Evolutionary conservation across 2,888 invertebrate species (phyloP), one percentile per base, ranked within the genome.

Genomic region (Vesta saturnalis): DNA sequence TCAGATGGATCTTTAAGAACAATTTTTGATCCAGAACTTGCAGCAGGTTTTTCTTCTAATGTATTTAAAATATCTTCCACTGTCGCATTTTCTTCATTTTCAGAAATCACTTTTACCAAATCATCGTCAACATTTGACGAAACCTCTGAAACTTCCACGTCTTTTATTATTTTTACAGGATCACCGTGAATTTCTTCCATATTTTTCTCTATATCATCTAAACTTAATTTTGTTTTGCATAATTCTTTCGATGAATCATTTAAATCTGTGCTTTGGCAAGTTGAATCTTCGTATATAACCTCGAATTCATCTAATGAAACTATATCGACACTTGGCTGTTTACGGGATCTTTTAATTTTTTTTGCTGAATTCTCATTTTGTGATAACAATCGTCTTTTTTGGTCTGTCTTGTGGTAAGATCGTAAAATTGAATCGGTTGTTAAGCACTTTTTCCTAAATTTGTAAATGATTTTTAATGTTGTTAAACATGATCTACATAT

Each of bases 401-500:
- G 43, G 14, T 14, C 14, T n/a, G n/a, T n/a, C 18, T 15, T 22
- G 18, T n/a, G 30, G 8, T 39, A 43, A 0, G 10, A 15, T 21
- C 52, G 16, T 35, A 59, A 59, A 18, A 43, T 69, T 52, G 18
- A 49, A 52, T 80, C 77, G 18, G 74, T 77, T 14, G 63, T 49
- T 12, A 82, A 49, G 60, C 81, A 81, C 59, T 72, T 73, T 16
- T 72, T 73, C 55, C 80, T 71, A 71, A 82, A 81, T 56, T 78
- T 76, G 55, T 79, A 76, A 43, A 77, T 78, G n/a, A 72, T 64
- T 49, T 72, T 72, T 21, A 83, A 43, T 3, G 60, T 72, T 22
- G 73, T 64, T 14, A 77, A 71, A 61, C 83, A 83, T 16, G 65
- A 62, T n/a, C 59, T 56, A 63, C 83, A 83, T 18, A 82, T 76